Percentiles rank a stretch among this genome's conserved stretches.
Conservation (phyloP, 2,888 invertebrate genomes). For the Zelleria hepariella region DNA sequence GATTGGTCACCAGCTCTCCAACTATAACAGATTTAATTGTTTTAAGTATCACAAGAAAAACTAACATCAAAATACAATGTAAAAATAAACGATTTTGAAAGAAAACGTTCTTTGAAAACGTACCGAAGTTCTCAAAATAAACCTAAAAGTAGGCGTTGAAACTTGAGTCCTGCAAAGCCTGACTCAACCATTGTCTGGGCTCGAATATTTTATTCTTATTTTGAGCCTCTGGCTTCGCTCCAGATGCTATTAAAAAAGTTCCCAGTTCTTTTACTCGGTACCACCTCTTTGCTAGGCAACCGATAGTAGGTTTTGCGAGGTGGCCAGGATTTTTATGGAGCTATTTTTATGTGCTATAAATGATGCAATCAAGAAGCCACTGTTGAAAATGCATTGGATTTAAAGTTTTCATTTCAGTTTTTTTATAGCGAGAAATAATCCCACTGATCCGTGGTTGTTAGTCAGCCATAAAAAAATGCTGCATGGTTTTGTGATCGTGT, state of each 20-base stretch:
- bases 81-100: no score
- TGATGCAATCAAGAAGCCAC: not conserved
- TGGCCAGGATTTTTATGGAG: slow-evolving; percentile 3
- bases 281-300: slow-evolving; percentile 16
- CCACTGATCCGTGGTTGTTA: not conserved
- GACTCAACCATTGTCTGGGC: slow-evolving; percentile 21
- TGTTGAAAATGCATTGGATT: not conserved
- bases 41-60: no score
- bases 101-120: no score
- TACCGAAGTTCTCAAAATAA: not conserved
- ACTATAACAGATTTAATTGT: no score
- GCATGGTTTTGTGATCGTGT: no score
- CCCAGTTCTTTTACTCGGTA: slow-evolving; percentile 22
- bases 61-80: no score
- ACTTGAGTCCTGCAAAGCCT: slow-evolving; percentile 5
- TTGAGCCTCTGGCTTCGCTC: slow-evolving; percentile 24
- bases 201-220: slow-evolving; percentile 13
- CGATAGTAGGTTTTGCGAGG: slow-evolving; percentile 13
- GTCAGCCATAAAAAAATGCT: no score
- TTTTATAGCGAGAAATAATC: not conserved
- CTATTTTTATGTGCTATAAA: not conserved
- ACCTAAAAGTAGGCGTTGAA: not conserved
- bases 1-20: no score
- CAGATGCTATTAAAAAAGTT: slow-evolving; percentile 30
- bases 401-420: not conserved